Conservation (phyloP, 2,113 vertebrate species). For the Xyrauchen texanus region DNA sequence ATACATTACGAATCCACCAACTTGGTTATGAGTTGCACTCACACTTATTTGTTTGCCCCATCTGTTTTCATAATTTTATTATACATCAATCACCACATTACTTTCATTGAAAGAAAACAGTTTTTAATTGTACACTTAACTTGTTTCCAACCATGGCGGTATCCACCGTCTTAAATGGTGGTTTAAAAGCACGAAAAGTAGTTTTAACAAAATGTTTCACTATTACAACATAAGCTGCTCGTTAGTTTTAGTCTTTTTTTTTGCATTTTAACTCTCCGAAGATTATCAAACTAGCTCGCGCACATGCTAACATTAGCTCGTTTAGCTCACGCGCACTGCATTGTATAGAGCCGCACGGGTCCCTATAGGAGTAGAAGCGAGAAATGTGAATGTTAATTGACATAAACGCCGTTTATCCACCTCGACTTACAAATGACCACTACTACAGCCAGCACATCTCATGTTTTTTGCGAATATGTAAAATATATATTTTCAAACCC, state of each 20-base stretch:
- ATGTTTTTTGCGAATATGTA: too few species aligned
- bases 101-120: conserved; percentile 33
- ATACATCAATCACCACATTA: neutral
- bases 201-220: neutral
- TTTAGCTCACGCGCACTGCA: conserved; percentile 74
- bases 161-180: neutral
- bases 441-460: neutral
- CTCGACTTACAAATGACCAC: neutral
- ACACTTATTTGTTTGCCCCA: neutral
- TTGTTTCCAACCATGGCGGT: neutral
- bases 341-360: conserved; percentile 38
- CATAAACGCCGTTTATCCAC: neutral
- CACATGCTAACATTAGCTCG: conserved; percentile 78
- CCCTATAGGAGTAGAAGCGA: neutral
- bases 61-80: neutral
- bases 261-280: conserved; percentile 62
- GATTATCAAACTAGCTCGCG: conserved; percentile 64
- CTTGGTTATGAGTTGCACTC: conserved; percentile 9
- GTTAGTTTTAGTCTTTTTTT: neutral
- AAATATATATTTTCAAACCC: neutral
- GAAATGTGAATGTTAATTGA: neutral
- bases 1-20: neutral
- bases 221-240: neutral
- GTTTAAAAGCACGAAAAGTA: conserved; percentile 2
- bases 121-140: conserved; percentile 16